Base-by-base conservation (phyloP, 2,113 vertebrate genomes). In the Telmatochromis bifrenatus region DNA sequence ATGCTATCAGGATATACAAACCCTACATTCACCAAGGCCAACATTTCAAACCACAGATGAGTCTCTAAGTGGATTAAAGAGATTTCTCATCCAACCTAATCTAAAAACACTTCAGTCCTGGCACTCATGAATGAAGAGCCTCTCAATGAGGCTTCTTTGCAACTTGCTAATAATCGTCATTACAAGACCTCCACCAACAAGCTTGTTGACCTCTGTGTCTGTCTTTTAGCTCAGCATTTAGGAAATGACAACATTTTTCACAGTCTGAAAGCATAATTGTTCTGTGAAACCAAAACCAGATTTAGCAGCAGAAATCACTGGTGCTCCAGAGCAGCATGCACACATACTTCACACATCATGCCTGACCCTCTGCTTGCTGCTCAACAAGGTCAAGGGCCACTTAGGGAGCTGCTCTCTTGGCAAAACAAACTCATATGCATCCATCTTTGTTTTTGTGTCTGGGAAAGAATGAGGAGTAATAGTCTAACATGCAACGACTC, bases 311-410 rank as follows among this genome's bases (percentile, higher is more conserved):
- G 23, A 80, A 82, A 62, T 39, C 55, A 14, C 12, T 35, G 4
- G 4, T 39, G 39, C 47, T 83, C 45, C n/a, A 45, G 11, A 55
- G 55, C 65, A 75, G 6, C 56, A 54, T 33, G 56, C 39, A 68
- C 54, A 60, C 85, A 56, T 53, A 55, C 55, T 54, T 42, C 73
- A 79, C 45, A 45, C 28, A 12, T 84, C 17, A 86, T 45, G 53
- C 45, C 21, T 87, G 81, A 92, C 79, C 84, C 62, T 51, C 23
- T 81, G 54, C 45, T 84, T 80, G 28, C 42, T 79, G 21, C 17
- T 73, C 35, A 10, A 47, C 77, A 81, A 77, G 91, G 83, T 93
- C 87, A 93, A 91, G 84, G 85, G 45, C 80, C 88, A 89, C 31
- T 84, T 85, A 82, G 65, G n/a, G 10, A 84, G 26, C 39, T 10